phyloP scores from a whole-genome alignment of 2,888 invertebrate genomes.

The Meghimatium bilineatum region DNA sequence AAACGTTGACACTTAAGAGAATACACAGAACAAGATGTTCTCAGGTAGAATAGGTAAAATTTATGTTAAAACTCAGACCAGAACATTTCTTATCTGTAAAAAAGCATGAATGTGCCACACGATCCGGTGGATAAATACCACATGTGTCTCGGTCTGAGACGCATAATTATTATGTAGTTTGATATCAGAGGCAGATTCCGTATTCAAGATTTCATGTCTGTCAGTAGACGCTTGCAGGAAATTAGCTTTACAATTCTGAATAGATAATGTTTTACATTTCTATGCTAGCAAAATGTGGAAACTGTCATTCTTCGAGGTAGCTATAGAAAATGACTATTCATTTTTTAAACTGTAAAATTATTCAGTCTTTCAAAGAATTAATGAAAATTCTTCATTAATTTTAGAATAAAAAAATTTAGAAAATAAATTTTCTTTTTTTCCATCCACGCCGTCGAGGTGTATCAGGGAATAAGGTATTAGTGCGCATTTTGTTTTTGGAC shows the following conservation, averaged over 20 bases:
- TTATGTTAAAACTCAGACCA: not conserved
- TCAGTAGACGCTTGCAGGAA: not conserved
- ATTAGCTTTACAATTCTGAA: not conserved
- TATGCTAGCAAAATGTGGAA: too few species aligned
- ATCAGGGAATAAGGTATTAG: too few species aligned
- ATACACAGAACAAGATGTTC: not conserved
- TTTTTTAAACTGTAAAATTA: too few species aligned
- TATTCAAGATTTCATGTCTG: not conserved
- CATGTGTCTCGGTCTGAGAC: not conserved
- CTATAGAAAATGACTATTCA: too few species aligned
- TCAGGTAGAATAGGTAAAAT: not conserved
- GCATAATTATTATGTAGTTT: too few species aligned
- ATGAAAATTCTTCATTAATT: too few species aligned
- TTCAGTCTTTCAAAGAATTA: too few species aligned
- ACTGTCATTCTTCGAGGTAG: too few species aligned
- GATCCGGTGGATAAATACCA: not conserved
- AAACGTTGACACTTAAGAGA: not conserved
- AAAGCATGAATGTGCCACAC: not conserved
- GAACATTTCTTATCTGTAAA: not conserved
- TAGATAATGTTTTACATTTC: not conserved
- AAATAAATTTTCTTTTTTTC: too few species aligned
- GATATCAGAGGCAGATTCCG: not conserved
- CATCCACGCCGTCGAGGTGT: too few species aligned
- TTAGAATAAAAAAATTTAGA: too few species aligned
- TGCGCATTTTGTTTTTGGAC: too few species aligned